phyloP scores from a whole-genome alignment of 2,113 vertebrate genomes.

The Nerophis ophidion region DNA sequence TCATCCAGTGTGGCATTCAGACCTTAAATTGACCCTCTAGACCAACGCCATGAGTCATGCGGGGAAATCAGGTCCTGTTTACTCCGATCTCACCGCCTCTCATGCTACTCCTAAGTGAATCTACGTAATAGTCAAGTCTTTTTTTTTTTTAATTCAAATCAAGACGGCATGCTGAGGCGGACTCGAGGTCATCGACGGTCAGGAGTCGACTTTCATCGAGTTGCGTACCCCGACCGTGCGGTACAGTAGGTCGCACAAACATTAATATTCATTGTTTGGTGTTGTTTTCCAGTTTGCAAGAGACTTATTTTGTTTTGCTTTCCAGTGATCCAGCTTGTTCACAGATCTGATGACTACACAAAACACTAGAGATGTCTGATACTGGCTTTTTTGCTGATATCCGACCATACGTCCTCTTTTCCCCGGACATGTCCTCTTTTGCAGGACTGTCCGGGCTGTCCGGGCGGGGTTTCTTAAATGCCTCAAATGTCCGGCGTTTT shows the following conservation, averaged over 20 bases:
- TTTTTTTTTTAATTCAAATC: background rate
- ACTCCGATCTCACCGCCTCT: slow-evolving; percentile 9
- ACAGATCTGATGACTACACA: too few species aligned
- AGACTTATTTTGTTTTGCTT: too few species aligned
- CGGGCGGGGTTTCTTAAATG: too few species aligned
- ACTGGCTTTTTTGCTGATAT: too few species aligned
- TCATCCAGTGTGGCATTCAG: slow-evolving; percentile 32
- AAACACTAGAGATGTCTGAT: too few species aligned
- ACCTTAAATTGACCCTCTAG: slow-evolving; percentile 42
- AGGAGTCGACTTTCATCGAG: background rate
- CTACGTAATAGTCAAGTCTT: background rate
- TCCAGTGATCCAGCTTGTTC: too few species aligned
- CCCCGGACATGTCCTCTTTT: too few species aligned
- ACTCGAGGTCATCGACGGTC: slow-evolving; percentile 1
- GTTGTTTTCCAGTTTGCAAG: background rate
- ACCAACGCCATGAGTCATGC: slow-evolving; percentile 36
- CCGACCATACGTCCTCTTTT: too few species aligned
- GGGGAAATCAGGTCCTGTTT: slow-evolving; percentile 16
- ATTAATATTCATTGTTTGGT: background rate
- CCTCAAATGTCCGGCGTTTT: too few species aligned
- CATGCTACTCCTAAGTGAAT: background rate
- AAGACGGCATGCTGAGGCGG: background rate
- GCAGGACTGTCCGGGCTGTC: too few species aligned
- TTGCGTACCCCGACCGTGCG: background rate
- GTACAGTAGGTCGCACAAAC: background rate